Evolutionary conservation across 2,888 invertebrate species (phyloP).

Genomic region (Gryllus longicercus): DNA sequence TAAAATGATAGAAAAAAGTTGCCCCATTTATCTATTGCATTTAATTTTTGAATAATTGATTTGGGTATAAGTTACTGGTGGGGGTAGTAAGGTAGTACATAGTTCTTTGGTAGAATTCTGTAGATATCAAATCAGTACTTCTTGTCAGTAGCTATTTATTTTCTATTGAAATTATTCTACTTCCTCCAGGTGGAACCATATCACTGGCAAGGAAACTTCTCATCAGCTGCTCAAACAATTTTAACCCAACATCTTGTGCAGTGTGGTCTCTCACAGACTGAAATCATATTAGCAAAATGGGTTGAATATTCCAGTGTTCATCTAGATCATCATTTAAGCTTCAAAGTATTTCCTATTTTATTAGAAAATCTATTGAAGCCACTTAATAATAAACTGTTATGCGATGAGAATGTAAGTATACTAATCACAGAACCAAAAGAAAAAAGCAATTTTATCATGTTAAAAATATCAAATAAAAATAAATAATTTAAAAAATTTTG

Average conservation of each 20-base stretch:
- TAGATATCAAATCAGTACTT: background rate
- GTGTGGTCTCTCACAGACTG: conserved; percentile 72
- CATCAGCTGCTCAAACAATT: conserved; percentile 75
- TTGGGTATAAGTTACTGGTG: no score
- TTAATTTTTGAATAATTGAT: conserved; percentile 29
- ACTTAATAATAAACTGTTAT: conserved; percentile 58
- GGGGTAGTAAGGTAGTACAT: background rate
- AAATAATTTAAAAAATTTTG: no score
- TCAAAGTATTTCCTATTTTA: conserved; percentile 70
- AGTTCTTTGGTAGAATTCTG: conserved; percentile 28
- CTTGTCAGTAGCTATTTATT: background rate
- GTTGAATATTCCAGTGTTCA: conserved; percentile 73
- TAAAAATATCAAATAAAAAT: no score
- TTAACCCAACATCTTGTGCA: conserved; percentile 92
- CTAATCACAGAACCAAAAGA: no score
- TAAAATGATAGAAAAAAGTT: background rate
- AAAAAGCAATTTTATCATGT: no score
- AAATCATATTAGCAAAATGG: conserved; percentile 73
- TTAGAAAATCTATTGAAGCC: conserved; percentile 67
- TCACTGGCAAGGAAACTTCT: conserved; percentile 85
- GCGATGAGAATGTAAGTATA: conserved; percentile 55
- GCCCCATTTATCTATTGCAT: background rate
- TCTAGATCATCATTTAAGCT: conserved; percentile 78
- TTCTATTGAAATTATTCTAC: background rate
- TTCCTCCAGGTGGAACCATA: conserved; percentile 59